Evolutionary conservation across 2,797 vertebrate species (phyloP).

Genomic region (Diceros bicornis): DNA sequence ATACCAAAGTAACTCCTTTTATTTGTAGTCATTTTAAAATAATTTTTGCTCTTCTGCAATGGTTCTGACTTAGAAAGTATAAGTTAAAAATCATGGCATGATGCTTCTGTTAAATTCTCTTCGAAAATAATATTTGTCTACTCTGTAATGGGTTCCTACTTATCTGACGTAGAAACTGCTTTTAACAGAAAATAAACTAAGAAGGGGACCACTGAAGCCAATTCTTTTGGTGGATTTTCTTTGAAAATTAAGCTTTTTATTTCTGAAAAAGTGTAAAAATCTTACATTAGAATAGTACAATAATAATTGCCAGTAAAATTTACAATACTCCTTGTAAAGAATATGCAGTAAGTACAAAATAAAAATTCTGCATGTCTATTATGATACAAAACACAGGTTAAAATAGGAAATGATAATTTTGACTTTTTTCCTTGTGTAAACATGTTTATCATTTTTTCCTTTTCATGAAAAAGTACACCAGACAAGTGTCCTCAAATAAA

Average conservation of each 20-base stretch:
- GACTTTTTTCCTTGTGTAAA: conserved; percentile 90
- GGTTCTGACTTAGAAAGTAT: conserved; percentile 65
- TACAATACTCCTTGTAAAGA: conserved; percentile 96
- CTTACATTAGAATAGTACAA: conserved; percentile 97
- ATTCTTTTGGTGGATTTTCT: conserved; percentile 83
- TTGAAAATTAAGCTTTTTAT: conserved; percentile 96
- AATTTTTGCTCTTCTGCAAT: conserved; percentile 28
- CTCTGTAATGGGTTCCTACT: conserved; percentile 2
- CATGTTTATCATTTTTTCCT: conserved; percentile 86
- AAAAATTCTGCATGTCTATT: conserved; percentile 90
- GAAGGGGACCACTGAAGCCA: conserved; percentile 73
- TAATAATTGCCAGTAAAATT: conserved; percentile 94
- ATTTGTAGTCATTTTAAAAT: conserved; percentile 36
- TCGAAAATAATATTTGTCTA: conserved; percentile 43
- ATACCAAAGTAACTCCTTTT: neutral
- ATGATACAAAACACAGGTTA: conserved; percentile 96
- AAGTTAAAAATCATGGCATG: conserved; percentile 54
- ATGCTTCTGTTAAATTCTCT: conserved; percentile 52
- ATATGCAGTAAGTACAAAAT: conserved; percentile 94
- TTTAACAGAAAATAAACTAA: conserved; percentile 79
- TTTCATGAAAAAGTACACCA: conserved; percentile 88
- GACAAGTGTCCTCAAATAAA: conserved; percentile 86
- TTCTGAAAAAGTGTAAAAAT: conserved; percentile 97
- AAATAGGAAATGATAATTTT: conserved; percentile 90
- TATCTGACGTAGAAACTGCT: conserved; percentile 61